Conservation (phyloP, 2,888 invertebrate genomes). For the Chalcosyrphus nemorum region DNA sequence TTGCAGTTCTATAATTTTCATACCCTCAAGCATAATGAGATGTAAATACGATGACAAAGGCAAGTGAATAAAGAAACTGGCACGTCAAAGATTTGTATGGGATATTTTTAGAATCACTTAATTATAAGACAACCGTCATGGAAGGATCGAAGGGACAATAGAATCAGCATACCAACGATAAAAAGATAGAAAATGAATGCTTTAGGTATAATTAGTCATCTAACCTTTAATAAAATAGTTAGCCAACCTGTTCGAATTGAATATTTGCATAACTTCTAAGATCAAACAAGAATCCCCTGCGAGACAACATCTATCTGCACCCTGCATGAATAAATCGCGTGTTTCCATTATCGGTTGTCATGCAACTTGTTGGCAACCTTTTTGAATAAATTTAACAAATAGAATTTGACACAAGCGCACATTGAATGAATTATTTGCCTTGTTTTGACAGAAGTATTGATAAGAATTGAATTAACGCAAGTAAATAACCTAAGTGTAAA, state of each 20-base stretch:
- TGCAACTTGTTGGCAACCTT: constrained; percentile 4
- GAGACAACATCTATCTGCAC: not conserved
- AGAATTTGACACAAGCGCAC: not conserved
- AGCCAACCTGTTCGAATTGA: too few species aligned
- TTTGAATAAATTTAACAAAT: constrained; percentile 7
- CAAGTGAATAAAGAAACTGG: not conserved
- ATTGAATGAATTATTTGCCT: not conserved
- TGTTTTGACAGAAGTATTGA: not conserved
- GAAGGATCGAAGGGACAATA: constrained; percentile 1
- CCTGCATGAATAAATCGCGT: not conserved
- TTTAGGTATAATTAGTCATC: not conserved
- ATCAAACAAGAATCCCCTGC: not conserved
- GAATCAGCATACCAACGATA: not conserved
- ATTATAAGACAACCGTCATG: constrained; percentile 20
- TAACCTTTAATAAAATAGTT: too few species aligned
- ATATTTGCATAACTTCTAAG: not conserved
- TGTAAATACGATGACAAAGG: not conserved
- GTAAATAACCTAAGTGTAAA: not conserved
- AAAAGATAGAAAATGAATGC: not conserved
- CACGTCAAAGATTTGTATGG: not conserved
- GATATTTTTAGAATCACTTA: constrained; percentile 44
- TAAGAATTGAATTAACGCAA: not conserved
- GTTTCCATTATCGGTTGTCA: constrained; percentile 12
- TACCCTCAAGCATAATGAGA: not conserved
- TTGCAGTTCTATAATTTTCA: not conserved